phyloP scores from a whole-genome alignment of 2,888 invertebrate species.

The Eumerus sabulonum region DNA sequence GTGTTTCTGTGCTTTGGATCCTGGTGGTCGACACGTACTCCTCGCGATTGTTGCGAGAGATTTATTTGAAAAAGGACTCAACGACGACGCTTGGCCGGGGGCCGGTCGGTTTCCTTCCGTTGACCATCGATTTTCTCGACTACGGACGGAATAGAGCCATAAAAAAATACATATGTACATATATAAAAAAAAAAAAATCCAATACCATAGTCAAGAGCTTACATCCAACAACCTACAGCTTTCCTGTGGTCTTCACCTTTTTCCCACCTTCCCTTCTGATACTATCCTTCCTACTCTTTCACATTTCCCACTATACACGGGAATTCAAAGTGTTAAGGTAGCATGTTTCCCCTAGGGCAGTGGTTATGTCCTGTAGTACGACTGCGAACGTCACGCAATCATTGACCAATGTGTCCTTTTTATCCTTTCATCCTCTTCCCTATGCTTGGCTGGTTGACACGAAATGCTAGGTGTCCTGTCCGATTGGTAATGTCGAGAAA shows the following conservation, averaged over 20 bases:
- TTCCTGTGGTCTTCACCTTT: conserved; percentile 36
- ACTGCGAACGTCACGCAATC: conserved; percentile 51
- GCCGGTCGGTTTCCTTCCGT: conserved; percentile 31
- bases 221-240: conserved; percentile 38
- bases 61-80: conserved; percentile 41
- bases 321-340: conserved; percentile 60
- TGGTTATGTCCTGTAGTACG: conserved; percentile 8
- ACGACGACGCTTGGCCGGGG: not conserved
- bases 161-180: conserved; percentile 29
- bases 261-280: not conserved
- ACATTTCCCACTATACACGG: not conserved
- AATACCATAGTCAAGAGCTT: not conserved
- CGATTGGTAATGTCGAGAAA: conserved; percentile 38
- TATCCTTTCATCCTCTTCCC: conserved; percentile 23
- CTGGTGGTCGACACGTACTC: not conserved
- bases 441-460: conserved; percentile 36
- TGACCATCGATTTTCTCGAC: conserved; percentile 55
- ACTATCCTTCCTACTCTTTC: conserved; percentile 2
- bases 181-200: too few species aligned
- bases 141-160: conserved; percentile 27
- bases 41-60: conserved; percentile 23
- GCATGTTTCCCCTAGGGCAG: conserved; percentile 47
- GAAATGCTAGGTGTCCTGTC: conserved; percentile 14
- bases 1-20: conserved; percentile 26
- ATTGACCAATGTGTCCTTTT: conserved; percentile 54